Percentiles rank a stretch among this genome's conserved stretches.
These are phyloP conservation scores for Drosophila greeni DNA, from an alignment of 2,888 invertebrate species.

Conservation along the genomic window DNA sequence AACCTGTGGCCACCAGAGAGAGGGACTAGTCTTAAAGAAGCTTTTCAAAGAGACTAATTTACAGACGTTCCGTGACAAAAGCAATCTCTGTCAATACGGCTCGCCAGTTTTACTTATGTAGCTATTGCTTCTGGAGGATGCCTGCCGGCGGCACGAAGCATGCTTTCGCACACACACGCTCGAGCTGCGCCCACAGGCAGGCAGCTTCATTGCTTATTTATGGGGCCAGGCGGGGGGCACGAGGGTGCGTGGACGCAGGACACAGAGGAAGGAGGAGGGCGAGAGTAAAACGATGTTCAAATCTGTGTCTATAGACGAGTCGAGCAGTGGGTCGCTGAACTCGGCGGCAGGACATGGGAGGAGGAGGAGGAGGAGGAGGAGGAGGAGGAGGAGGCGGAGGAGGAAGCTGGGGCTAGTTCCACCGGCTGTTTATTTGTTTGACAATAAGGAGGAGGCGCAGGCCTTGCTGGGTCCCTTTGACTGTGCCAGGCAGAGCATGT, in stretches of 20 bases:
- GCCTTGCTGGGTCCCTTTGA: slow-evolving; percentile 6
- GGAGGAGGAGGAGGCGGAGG: neutral
- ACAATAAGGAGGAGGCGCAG: slow-evolving; percentile 24
- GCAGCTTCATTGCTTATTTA: slow-evolving; percentile 35
- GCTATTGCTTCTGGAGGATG: slow-evolving; percentile 12
- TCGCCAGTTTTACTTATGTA: slow-evolving; percentile 24
- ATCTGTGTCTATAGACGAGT: slow-evolving; percentile 42
- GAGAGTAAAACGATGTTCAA: slow-evolving; percentile 39
- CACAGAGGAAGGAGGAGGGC: neutral
- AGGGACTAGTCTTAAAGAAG: slow-evolving; percentile 4
- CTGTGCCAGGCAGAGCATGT: neutral
- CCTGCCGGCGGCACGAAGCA: slow-evolving; percentile 6
- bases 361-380: neutral
- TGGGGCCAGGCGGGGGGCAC: slow-evolving; percentile 7
- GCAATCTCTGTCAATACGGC: slow-evolving; percentile 34
- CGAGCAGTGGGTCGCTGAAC: slow-evolving; percentile 59
- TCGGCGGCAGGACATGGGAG: slow-evolving; percentile 7
- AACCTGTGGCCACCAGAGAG: neutral
- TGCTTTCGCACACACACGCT: slow-evolving; percentile 11
- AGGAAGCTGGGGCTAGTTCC: neutral
- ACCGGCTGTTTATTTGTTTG: slow-evolving; percentile 27
- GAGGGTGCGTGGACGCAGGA: slow-evolving; percentile 2
- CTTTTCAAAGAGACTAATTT: slow-evolving; percentile 19
- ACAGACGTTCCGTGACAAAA: slow-evolving; percentile 24
- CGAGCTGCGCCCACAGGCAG: slow-evolving; percentile 1